These are phyloP conservation scores for Bombus cullumanus DNA, from an alignment of 1,140 invertebrate species.

Conservation along the genomic window DNA sequence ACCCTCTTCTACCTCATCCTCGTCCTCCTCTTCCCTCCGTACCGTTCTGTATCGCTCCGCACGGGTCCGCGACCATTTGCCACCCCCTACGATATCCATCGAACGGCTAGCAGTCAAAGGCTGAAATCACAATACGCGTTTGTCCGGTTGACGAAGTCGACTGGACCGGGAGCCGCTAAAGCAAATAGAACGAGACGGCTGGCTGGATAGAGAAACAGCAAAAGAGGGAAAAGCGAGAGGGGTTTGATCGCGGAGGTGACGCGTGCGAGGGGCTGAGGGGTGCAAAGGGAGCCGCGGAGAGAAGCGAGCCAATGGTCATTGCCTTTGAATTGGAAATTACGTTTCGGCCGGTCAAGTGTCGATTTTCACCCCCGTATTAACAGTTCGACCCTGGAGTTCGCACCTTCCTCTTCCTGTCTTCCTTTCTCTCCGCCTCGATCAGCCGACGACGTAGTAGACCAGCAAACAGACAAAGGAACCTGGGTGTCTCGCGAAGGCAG, in stretches of 20 bases:
- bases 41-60: slow-evolving; percentile 50
- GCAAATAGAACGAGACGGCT: slow-evolving; percentile 75
- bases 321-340: slow-evolving; percentile 82
- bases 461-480: neutral
- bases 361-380: slow-evolving; percentile 73
- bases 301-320: slow-evolving; percentile 75
- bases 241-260: slow-evolving; percentile 31
- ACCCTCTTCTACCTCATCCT: slow-evolving; percentile 17
- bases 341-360: slow-evolving; percentile 75
- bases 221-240: neutral
- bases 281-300: slow-evolving; percentile 30
- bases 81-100: slow-evolving; percentile 70
- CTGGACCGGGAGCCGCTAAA: slow-evolving; percentile 72
- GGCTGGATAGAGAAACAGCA: slow-evolving; percentile 15
- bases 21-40: slow-evolving; percentile 19
- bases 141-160: slow-evolving; percentile 80
- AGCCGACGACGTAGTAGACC: neutral
- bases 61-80: slow-evolving; percentile 45
- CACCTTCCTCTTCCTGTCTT: neutral
- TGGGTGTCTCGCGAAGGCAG: neutral
- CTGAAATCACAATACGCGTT: slow-evolving; percentile 83
- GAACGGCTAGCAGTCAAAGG: slow-evolving; percentile 80
- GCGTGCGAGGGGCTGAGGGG: slow-evolving; percentile 37
- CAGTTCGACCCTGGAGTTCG: slow-evolving; percentile 9
- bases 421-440: neutral